Evolutionary conservation across 2,797 vertebrate species (phyloP), one percentile per base, ranked within the genome.

Genomic region (Zalophus californianus): DNA sequence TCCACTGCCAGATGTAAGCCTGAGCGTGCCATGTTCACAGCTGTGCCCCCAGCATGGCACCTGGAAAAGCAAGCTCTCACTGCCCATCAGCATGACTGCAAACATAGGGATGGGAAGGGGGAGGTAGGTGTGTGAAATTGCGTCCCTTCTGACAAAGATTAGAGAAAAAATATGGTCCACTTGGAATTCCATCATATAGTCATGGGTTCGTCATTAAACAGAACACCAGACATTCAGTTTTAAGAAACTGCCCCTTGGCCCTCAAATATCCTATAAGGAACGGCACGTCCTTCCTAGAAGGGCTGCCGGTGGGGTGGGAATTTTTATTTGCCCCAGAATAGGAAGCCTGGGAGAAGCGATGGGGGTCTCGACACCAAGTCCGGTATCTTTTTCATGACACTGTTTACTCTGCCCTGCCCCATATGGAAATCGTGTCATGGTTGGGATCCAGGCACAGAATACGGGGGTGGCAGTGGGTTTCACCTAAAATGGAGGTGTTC

Each of bases 1-100:
- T 25, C 79, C 54, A 14, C 1, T 6, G 15, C 75, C 54, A 29
- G 73, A 66, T 13, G 14, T 35, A 66, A 94, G 48, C 85, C 80
- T 35, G 27, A 52, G 4, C 25, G 5, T 64, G 15, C 79, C 3
- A 0, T 0, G 20, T 48, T 80, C 80, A 21, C 2, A 0, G 14
- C 52, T 1, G 4, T n/a, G 86, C 48, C 35, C 83, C 68, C 78
- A n/a, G 68, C 73, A n/a, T 0, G 0, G 29, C 18, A 78, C 77
- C 79, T 12, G 79, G 32, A 86, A 90, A 14, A 75, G 78, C 3
- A 52, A 87, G 41, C 13, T 7, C 52, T 44, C 18, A 1, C 21
- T 27, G 15, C 58, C 94, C 60, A 16, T 44, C 1, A 0, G 64
- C 35, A 10, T 32, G 84, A 38, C 44, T 97, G 16, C 29, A 14